Evolutionary conservation across 2,113 vertebrate species (phyloP).

Genomic region (Fulmarus glacialis): DNA sequence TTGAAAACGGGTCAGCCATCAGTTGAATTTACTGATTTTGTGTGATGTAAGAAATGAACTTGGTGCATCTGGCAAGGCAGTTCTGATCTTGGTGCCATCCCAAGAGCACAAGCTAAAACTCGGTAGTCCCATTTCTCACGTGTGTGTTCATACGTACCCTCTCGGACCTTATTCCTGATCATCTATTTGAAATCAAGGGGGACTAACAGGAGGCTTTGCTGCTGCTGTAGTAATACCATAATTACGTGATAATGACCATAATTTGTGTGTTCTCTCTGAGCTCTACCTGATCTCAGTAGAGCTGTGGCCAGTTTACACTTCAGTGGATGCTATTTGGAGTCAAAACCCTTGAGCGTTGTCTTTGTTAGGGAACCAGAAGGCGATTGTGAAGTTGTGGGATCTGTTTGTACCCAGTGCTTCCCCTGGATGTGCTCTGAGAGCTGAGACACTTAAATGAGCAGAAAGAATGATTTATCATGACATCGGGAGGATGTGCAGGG

Average conservation of each 20-base stretch:
- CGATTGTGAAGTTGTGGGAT: background rate
- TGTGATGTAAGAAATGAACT: background rate
- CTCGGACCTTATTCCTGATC: background rate
- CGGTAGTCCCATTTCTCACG: background rate
- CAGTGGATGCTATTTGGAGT: accelerated
- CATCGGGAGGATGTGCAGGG: background rate
- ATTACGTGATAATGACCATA: background rate
- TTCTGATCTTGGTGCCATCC: background rate
- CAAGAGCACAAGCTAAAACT: background rate
- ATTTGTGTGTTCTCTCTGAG: background rate
- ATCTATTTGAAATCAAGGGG: background rate
- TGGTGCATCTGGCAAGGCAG: background rate
- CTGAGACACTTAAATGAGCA: background rate
- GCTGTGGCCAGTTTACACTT: background rate
- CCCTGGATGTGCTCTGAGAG: accelerated
- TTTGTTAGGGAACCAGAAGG: background rate
- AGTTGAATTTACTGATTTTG: background rate
- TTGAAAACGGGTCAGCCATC: background rate
- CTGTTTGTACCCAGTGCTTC: background rate
- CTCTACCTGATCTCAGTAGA: background rate
- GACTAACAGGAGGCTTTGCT: background rate
- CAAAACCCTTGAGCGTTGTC: background rate
- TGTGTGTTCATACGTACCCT: accelerated
- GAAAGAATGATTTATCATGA: background rate
- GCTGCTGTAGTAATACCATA: background rate